Evolutionary conservation across 1,140 invertebrate species (phyloP).

Genomic region (Campodea augens): DNA sequence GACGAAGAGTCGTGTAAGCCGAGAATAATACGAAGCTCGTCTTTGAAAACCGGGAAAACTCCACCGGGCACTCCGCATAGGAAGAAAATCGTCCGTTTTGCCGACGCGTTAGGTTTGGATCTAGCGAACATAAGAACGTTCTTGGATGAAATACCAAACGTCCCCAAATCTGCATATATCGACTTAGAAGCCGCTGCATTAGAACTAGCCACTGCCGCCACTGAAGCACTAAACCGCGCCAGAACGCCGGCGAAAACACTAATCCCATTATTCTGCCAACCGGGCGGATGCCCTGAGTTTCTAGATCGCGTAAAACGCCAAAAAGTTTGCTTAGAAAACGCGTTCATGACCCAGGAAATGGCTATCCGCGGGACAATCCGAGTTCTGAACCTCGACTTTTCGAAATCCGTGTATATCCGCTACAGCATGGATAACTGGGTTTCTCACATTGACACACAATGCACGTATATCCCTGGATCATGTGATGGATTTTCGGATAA

Average conservation of each 20-base stretch:
- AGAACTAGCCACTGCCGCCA: background rate
- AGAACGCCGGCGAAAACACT: conserved; percentile 18
- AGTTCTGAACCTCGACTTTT: conserved; percentile 74
- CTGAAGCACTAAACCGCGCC: background rate
- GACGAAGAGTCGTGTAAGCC: conserved; percentile 4
- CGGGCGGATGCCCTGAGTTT: conserved; percentile 51
- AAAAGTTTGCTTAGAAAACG: conserved; percentile 68
- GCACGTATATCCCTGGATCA: conserved; percentile 65
- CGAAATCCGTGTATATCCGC: conserved; percentile 72
- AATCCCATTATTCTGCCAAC: conserved; percentile 64
- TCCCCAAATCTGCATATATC: conserved; percentile 66
- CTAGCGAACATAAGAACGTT: conserved; percentile 76
- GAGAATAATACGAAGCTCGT: conserved; percentile 55
- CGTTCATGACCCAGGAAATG: conserved; percentile 43
- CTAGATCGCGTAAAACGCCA: conserved; percentile 48
- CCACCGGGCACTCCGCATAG: conserved; percentile 68
- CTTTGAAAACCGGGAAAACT: conserved; percentile 74
- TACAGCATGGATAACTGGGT: conserved; percentile 74
- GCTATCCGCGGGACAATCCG: conserved; percentile 64
- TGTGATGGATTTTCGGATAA: conserved; percentile 85
- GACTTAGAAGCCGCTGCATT: conserved; percentile 29
- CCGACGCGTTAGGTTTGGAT: conserved; percentile 81
- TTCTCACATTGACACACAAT: conserved; percentile 57
- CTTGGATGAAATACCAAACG: conserved; percentile 67
- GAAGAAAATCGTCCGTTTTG: conserved; percentile 90